These are phyloP conservation scores for Leucania comma DNA, from an alignment of 2,888 invertebrate species.

Conservation along the genomic window DNA sequence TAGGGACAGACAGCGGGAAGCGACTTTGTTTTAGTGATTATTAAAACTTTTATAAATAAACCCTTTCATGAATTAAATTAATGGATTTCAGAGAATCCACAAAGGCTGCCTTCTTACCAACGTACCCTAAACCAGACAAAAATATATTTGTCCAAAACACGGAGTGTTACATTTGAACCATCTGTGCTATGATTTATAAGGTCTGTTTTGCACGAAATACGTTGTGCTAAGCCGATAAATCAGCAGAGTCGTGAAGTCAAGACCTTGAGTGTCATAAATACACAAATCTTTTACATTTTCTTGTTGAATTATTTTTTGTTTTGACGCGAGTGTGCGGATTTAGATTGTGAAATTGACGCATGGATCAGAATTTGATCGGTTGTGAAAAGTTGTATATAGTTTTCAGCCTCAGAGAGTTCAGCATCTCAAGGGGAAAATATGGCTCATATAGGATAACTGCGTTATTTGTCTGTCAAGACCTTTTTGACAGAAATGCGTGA, in stretches of 20 bases:
- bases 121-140: slow-evolving; percentile 34
- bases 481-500: not conserved
- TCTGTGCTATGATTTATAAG: slow-evolving; percentile 80
- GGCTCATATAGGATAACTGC: not conserved
- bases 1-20: no score
- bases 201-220: slow-evolving; percentile 73
- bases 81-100: not conserved
- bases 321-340: slow-evolving; percentile 32
- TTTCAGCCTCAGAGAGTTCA: not conserved
- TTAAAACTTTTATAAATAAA: no score
- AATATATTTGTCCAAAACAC: slow-evolving; percentile 67
- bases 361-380: slow-evolving; percentile 1
- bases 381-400: not conserved
- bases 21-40: no score
- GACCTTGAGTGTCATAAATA: slow-evolving; percentile 69
- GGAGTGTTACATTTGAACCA: slow-evolving; percentile 72
- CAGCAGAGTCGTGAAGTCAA: slow-evolving; percentile 65
- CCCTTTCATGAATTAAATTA: no score
- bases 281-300: slow-evolving; percentile 65
- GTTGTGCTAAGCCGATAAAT: slow-evolving; percentile 70
- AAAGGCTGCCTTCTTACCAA: not conserved
- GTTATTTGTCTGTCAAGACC: not conserved
- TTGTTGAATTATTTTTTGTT: slow-evolving; percentile 52
- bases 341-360: not conserved
- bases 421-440: not conserved